Base-by-base conservation (phyloP, 2,888 invertebrate genomes). In the Petrolisthes cinctipes region DNA sequence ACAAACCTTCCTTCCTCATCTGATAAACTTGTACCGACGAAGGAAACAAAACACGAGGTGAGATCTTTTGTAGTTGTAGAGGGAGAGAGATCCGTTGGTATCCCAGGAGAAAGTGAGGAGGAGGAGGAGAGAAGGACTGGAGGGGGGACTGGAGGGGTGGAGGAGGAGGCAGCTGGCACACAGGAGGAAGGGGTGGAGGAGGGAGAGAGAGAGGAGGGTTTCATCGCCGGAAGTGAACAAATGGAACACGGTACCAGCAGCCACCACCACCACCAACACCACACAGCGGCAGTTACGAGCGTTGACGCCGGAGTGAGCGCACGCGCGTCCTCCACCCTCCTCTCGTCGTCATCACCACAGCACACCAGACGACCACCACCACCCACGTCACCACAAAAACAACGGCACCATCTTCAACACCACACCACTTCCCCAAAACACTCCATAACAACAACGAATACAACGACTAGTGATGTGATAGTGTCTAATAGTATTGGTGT, bases 171-270 rank as follows among this genome's bases (percentile, higher is more conserved):
- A 86, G 83, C 83, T 86, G 83, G 83, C 82, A 83, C 83, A 78
- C 53, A 56, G 83, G 78, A 68, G 78, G 56, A 53, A 61, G 87
- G 37, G 57, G 87, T 71, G 73, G 87, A 88, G 73, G 76, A 80
- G 68, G 61, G 73, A 53, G 57, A 20, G 81, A 76, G 14, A 54
- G 61, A 54, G 61, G 79, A 75, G 76, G n/a, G 79, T 56, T 81
- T 53, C 84, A 75, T 73, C 81, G 76, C 87, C 89, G 89, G 89
- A 89, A 89, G 89, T 86, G 82, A 75, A 79, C 85, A 89, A 89
- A 85, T 89, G 89, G 89, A 89, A 88, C 89, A 85, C 76, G 75
- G 71, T 57, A 73, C 20, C 78, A 61, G 86, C 61, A 17, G 80
- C 56, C 57, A 73, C 80, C 73, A 81, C 80, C 73, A 81, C 61